Conservation (phyloP, 2,888 invertebrate species). For the Dione vanillae region DNA sequence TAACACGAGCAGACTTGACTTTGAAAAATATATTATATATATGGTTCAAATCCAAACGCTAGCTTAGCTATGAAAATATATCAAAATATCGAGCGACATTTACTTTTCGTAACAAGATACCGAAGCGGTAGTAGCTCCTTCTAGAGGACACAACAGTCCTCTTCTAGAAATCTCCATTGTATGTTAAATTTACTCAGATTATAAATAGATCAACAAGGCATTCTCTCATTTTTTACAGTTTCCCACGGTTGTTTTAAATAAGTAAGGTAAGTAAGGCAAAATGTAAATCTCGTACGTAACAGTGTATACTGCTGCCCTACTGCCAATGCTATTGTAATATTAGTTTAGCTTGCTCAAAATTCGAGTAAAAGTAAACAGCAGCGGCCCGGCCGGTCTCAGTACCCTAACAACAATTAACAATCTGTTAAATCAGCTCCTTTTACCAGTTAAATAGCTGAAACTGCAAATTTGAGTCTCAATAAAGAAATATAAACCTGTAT, state of each 20-base stretch:
- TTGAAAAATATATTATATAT: slow-evolving; percentile 22
- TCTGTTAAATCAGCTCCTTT: too few species aligned
- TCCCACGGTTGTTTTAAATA: background rate
- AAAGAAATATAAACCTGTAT: too few species aligned
- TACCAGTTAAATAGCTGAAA: too few species aligned
- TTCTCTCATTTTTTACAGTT: background rate
- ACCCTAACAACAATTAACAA: too few species aligned
- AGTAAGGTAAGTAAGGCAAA: background rate
- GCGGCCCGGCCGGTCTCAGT: too few species aligned
- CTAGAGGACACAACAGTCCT: background rate
- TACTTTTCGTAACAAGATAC: too few species aligned
- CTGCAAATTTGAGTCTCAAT: too few species aligned
- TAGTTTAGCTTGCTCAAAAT: too few species aligned
- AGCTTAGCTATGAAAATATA: background rate
- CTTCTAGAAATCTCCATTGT: background rate
- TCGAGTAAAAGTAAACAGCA: too few species aligned
- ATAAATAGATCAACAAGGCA: background rate
- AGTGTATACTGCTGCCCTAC: too few species aligned
- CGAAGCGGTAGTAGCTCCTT: background rate
- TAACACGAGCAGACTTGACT: slow-evolving; percentile 24
- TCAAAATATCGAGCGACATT: background rate
- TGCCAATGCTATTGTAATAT: too few species aligned
- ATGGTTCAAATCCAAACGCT: background rate
- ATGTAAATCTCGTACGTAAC: background rate
- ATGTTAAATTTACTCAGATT: background rate